phyloP scores from a whole-genome alignment of 1,140 invertebrate genomes.

The Bombus picipes region DNA sequence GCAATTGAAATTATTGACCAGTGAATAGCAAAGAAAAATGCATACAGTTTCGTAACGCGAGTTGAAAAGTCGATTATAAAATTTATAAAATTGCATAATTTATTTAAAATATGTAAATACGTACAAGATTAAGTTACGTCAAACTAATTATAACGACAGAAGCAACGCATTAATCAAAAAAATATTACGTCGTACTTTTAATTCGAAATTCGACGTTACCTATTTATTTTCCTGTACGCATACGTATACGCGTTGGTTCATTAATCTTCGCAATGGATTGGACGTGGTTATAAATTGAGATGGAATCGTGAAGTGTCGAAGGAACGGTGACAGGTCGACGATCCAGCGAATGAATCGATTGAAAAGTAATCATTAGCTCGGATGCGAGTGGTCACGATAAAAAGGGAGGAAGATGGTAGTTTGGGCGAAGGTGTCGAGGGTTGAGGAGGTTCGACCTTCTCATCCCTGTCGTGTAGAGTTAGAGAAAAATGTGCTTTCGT shows the following conservation, averaged over 20 bases:
- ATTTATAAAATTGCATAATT: no score
- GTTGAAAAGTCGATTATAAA: no score
- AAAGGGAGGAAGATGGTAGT: conserved; percentile 18
- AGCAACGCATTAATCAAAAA: no score
- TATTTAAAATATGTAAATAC: no score
- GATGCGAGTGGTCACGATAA: conserved; percentile 23
- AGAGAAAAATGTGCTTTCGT: conserved; percentile 66
- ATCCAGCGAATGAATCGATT: conserved; percentile 23
- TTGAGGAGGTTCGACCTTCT: conserved; percentile 28
- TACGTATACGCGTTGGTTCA: not conserved
- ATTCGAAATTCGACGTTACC: no score
- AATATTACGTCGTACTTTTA: no score
- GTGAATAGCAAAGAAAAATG: no score
- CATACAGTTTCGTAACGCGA: no score
- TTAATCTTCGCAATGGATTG: not conserved
- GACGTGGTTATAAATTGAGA: not conserved
- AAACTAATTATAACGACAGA: no score
- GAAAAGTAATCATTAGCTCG: conserved; percentile 55
- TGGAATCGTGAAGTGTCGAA: not conserved
- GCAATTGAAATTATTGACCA: no score
- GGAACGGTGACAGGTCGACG: no score
- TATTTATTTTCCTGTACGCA: not conserved
- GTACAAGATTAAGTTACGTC: no score
- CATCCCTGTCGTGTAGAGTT: conserved; percentile 48
- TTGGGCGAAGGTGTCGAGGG: conserved; percentile 35